phyloP scores from a whole-genome alignment of 1,140 invertebrate species.

The Colletes gigas region DNA sequence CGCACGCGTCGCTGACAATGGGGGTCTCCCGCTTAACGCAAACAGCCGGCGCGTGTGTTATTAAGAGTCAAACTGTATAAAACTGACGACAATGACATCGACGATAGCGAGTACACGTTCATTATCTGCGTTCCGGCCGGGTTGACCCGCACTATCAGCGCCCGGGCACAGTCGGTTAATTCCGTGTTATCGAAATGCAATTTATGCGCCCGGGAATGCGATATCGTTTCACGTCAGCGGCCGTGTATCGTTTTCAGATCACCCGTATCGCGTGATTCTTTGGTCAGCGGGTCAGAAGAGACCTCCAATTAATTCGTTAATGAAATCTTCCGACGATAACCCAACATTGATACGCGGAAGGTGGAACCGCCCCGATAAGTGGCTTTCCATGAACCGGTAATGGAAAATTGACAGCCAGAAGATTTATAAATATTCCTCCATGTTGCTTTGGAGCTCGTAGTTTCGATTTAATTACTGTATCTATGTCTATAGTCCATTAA shows the following conservation, averaged over 20 bases:
- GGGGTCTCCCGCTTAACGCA: constrained; percentile 9
- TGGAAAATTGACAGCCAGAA: neutral
- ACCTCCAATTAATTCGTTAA: constrained; percentile 35
- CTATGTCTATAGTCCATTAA: too few species aligned
- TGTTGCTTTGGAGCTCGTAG: too few species aligned
- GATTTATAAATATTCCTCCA: neutral
- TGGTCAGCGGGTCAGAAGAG: neutral
- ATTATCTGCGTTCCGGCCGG: constrained; percentile 61
- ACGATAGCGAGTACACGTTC: constrained; percentile 55
- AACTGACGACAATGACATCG: constrained; percentile 58
- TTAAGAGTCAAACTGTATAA: constrained; percentile 59
- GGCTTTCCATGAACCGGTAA: neutral
- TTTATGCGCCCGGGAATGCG: constrained; percentile 60
- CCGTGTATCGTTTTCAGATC: constrained; percentile 41
- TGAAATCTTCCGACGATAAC: constrained; percentile 18
- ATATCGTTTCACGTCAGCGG: constrained; percentile 57
- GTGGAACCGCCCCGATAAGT: constrained; percentile 24
- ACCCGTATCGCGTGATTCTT: constrained; percentile 39
- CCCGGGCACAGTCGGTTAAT: constrained; percentile 62
- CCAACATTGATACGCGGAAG: neutral
- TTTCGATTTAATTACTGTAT: too few species aligned
- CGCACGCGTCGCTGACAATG: constrained; percentile 42
- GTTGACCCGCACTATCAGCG: constrained; percentile 54
- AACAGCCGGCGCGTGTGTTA: constrained; percentile 46
- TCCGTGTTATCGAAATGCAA: constrained; percentile 65